Base-by-base conservation (phyloP, 2,113 vertebrate genomes). In the Hyla sarda region DNA sequence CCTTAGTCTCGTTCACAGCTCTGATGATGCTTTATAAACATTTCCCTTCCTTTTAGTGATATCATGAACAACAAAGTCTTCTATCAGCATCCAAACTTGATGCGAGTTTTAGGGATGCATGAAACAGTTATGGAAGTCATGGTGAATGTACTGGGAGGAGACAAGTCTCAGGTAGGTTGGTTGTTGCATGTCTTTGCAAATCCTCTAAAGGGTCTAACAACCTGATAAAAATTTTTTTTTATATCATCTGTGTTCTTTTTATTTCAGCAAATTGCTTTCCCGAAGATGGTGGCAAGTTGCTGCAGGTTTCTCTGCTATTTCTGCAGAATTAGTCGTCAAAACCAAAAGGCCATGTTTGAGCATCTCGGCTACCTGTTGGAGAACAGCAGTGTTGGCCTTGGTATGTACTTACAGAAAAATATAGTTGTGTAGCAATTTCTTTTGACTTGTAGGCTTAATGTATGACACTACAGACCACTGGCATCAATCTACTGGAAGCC, bases 41-140 rank as follows among this genome's bases (percentile, higher is more conserved):
- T 47, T 83, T 82, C 52, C 89, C 54, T 60, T 69, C 79, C 74
- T 81, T 91, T 41, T 89, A 99, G 98, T 58, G 97, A 99, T 90
- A 99, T 99, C 91, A 99, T 99, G 97, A 99, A 99, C 94, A 99
- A 99, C 91, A 99, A 99, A 87, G 97, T 99, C 14, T 99, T 99
- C 93, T 99, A 99, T 93, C 98, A 99, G 89, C 98, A 99, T 88
- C 98, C 98, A 32, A 99, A 99, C 90, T 93, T 99, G 71, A 99
- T 99, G 98, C 94, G 98, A 87, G 97, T 99, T 83, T 94, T 99
- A 37, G 98, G 98, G 72, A 99, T 99, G 98, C 98, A 99, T 21
- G 98, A 99, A 92, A 99, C 98, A 0, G 98, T 99, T 86, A 99
- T 99, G 98, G 97, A 99, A 88, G 97, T 99, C 89, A 99, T 99